These are phyloP conservation scores for Mimas tiliae DNA, from an alignment of 2,888 invertebrate species.

Conservation along the genomic window DNA sequence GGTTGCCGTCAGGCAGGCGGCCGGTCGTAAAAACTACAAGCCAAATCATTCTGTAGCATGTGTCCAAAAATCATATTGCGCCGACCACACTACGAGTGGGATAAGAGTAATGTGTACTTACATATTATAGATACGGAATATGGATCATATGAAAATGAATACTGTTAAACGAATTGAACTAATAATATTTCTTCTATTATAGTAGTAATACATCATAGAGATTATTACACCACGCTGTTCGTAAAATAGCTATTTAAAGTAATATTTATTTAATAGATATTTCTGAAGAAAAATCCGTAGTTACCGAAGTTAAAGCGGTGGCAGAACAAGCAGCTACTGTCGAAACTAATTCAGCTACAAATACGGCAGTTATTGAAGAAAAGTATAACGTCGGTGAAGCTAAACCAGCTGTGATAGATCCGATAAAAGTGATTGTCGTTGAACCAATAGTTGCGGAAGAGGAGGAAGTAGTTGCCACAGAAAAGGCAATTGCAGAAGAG, in stretches of 20 bases:
- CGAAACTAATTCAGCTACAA: background rate
- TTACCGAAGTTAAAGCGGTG: background rate
- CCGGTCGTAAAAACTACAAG: no score
- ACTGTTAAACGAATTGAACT: no score
- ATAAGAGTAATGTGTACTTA: no score
- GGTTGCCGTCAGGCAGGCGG: no score
- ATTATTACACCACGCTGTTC: no score
- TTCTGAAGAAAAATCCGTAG: conserved; percentile 17
- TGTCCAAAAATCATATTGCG: no score
- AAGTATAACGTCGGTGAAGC: conserved; percentile 19
- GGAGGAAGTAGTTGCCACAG: conserved; percentile 23
- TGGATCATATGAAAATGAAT: no score
- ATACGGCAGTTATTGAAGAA: conserved; percentile 31
- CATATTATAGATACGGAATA: no score
- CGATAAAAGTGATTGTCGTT: conserved; percentile 30
- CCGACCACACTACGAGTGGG: no score
- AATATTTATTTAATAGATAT: conserved; percentile 15
- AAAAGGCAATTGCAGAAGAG: conserved; percentile 23
- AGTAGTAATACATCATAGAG: no score
- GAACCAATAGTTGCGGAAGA: conserved; percentile 31
- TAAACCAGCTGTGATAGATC: conserved; percentile 31
- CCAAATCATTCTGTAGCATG: no score
- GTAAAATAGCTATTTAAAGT: background rate
- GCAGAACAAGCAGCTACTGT: background rate
- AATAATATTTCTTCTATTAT: no score